phyloP scores from a whole-genome alignment of 2,797 vertebrate species.

The Microtus californicus region DNA sequence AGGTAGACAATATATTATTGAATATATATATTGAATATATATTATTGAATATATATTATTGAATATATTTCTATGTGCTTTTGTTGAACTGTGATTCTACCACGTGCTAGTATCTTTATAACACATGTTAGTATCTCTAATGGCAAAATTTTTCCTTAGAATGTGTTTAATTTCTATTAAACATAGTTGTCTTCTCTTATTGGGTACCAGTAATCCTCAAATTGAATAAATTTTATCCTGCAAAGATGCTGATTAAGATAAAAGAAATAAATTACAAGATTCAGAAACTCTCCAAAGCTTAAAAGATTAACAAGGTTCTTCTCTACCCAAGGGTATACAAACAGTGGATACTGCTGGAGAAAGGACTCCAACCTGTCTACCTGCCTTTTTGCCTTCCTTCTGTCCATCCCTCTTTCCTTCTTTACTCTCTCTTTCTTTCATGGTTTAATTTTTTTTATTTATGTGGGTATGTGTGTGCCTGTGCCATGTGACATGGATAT shows the following conservation, averaged over 20 bases:
- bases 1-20: neutral
- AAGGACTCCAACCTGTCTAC: neutral
- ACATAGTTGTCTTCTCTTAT: neutral
- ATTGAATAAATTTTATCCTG: neutral
- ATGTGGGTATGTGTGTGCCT: neutral
- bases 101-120: neutral
- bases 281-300: neutral
- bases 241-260: neutral
- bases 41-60: neutral
- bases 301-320: neutral
- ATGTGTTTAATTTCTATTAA: neutral
- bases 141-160: neutral
- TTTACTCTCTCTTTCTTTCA: neutral
- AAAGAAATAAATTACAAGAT: neutral
- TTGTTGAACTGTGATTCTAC: neutral
- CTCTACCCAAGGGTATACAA: neutral
- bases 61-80: neutral
- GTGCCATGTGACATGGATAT: too few species aligned
- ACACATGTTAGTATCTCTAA: neutral
- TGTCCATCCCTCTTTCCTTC: neutral
- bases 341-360: neutral
- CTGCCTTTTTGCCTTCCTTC: neutral
- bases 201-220: neutral
- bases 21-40: neutral
- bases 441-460: neutral